phyloP scores from a whole-genome alignment of 2,888 invertebrate genomes.

The Volucella inanis region DNA sequence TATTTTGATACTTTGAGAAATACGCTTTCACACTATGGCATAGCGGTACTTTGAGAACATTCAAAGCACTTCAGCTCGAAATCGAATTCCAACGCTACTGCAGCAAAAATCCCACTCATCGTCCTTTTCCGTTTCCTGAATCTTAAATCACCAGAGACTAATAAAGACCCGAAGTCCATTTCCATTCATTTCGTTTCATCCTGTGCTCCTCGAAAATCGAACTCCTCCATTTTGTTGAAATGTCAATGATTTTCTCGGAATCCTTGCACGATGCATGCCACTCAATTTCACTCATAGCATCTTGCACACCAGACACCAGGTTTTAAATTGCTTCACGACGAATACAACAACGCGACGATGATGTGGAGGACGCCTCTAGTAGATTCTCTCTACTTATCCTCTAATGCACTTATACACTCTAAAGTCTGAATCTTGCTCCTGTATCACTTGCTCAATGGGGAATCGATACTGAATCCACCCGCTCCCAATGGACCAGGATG shows the following conservation, averaged over 20 bases:
- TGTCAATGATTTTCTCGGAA: slow-evolving; percentile 71
- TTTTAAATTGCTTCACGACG: slow-evolving; percentile 49
- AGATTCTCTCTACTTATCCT: slow-evolving; percentile 64
- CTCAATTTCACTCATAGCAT: slow-evolving; percentile 62
- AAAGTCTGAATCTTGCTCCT: slow-evolving; percentile 22
- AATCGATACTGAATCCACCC: slow-evolving; percentile 60
- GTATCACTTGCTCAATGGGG: slow-evolving; percentile 64
- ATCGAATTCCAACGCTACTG: slow-evolving; percentile 41
- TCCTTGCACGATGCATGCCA: slow-evolving; percentile 71
- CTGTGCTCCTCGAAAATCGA: slow-evolving; percentile 26
- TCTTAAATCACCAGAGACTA: slow-evolving; percentile 70
- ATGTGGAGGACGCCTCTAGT: slow-evolving; percentile 30
- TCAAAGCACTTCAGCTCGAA: slow-evolving; percentile 48
- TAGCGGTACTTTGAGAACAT: background rate
- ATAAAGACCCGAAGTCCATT: slow-evolving; percentile 71
- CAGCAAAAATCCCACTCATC: slow-evolving; percentile 61
- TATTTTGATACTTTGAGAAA: slow-evolving; percentile 48
- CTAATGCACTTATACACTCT: slow-evolving; percentile 67
- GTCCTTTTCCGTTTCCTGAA: slow-evolving; percentile 68
- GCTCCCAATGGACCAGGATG: background rate
- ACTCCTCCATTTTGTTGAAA: slow-evolving; percentile 53
- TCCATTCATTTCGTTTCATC: slow-evolving; percentile 61
- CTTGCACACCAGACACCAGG: slow-evolving; percentile 14
- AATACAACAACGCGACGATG: slow-evolving; percentile 2
- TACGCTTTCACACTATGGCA: slow-evolving; percentile 13